These are phyloP conservation scores for Myrmecobius fasciatus DNA, from an alignment of 2,113 vertebrate genomes.

Conservation along the genomic window DNA sequence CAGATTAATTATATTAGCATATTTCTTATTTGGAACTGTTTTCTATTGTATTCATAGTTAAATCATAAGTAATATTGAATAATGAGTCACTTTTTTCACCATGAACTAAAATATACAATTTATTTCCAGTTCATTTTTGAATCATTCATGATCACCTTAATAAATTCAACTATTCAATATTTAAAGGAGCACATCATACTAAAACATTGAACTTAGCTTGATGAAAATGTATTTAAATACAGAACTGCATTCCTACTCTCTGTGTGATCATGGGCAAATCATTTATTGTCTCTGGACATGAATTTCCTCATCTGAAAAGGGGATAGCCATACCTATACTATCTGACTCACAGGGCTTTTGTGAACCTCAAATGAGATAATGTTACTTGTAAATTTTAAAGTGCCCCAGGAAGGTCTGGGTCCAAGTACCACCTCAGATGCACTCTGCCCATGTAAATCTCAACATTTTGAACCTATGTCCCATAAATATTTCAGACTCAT, in stretches of 20 bases:
- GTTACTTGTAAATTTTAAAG: neutral
- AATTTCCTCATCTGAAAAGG: neutral
- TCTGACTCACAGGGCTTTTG: neutral
- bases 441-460: neutral
- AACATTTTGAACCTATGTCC: neutral
- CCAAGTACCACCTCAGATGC: neutral
- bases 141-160: conserved; percentile 23
- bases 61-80: neutral
- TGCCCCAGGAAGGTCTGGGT: neutral
- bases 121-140: neutral
- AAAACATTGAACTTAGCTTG: neutral
- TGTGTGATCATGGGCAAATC: neutral
- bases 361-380: neutral
- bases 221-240: neutral
- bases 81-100: conserved; percentile 1
- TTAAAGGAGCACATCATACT: neutral
- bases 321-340: neutral
- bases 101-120: neutral
- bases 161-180: neutral
- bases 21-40: neutral
- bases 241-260: neutral
- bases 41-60: neutral
- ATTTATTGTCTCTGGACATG: neutral
- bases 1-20: neutral
- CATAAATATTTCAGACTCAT: neutral